Percentiles rank a stretch among this genome's conserved stretches.
Evolutionary conservation across 2,888 invertebrate genomes (phyloP).

Genomic region (Caenorhabditis sinica): DNA sequence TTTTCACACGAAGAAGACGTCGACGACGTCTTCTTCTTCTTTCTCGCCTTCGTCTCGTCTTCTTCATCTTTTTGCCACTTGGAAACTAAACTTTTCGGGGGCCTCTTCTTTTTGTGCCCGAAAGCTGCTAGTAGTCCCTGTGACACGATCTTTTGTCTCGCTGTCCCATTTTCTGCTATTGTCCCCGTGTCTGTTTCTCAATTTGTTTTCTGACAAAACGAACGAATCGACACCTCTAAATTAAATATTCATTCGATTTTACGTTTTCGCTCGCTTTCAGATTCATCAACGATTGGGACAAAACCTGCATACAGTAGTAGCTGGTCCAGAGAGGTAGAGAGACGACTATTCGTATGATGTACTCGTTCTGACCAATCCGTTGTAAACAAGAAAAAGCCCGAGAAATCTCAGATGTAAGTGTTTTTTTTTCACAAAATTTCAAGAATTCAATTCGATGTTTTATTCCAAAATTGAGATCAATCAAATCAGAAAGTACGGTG

Average conservation of each 20-base stretch:
- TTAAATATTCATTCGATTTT: conserved; percentile 49
- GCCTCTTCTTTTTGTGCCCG: conserved; percentile 23
- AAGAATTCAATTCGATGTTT: background rate
- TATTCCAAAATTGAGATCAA: background rate
- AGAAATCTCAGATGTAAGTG: conserved; percentile 20
- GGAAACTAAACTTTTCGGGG: conserved; percentile 37
- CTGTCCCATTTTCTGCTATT: conserved; percentile 1
- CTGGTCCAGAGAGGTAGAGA: conserved; percentile 49
- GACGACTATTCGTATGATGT: conserved; percentile 38
- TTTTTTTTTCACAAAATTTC: background rate
- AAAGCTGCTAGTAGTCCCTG: conserved; percentile 29
- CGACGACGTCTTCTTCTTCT: conserved; percentile 35
- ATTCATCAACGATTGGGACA: conserved; percentile 57
- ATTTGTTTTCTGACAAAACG: conserved; percentile 24
- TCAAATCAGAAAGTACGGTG: conserved; percentile 17
- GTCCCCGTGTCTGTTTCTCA: conserved; percentile 14
- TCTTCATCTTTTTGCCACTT: conserved; percentile 46
- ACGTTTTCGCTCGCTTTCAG: conserved; percentile 44
- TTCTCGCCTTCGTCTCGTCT: conserved; percentile 41
- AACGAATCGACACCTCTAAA: conserved; percentile 31
- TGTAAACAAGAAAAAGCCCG: conserved; percentile 14
- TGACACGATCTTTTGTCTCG: conserved; percentile 47
- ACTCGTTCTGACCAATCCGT: conserved; percentile 37
- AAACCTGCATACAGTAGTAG: conserved; percentile 64
- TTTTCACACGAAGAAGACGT: conserved; percentile 51